A percentile compares a stretch with the other conserved stretches of the same genome.
Evolutionary conservation across 2,797 vertebrate species (phyloP).

Genomic region (Notolepis coatsorum): DNA sequence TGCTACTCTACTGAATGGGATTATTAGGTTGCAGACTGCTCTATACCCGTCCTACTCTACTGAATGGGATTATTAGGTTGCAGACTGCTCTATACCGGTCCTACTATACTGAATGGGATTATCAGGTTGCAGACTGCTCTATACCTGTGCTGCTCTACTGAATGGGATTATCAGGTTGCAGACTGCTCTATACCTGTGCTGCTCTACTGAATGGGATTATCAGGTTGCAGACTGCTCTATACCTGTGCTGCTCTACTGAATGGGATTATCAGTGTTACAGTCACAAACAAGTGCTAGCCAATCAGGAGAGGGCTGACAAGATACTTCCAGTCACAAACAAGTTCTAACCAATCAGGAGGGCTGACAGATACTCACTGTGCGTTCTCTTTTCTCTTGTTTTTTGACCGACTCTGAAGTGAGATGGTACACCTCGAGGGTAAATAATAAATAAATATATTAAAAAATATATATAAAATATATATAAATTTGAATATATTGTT

Average conservation of each 20-base stretch:
- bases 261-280: slow-evolving; percentile 10
- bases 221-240: slow-evolving; percentile 12
- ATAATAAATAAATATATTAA: no score
- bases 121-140: slow-evolving; percentile 7
- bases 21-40: slow-evolving; percentile 2
- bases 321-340: not conserved
- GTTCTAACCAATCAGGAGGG: not conserved
- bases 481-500: no score
- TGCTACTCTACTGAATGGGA: not conserved
- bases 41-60: slow-evolving; percentile 1
- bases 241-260: not conserved
- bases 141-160: not conserved
- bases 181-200: slow-evolving; percentile 3
- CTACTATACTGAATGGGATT: not conserved
- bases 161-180: slow-evolving; percentile 9
- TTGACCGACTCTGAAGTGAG: no score
- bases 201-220: not conserved
- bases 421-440: no score
- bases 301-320: not conserved
- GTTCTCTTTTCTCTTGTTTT: no score
- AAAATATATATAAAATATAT: no score
- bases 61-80: slow-evolving; percentile 8
- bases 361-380: no score
- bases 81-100: slow-evolving; percentile 1
- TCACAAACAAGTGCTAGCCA: not conserved